Evolutionary conservation across 2,888 invertebrate genomes (phyloP), one percentile per base, ranked within the genome.

Genomic region (Melieria picta): DNA sequence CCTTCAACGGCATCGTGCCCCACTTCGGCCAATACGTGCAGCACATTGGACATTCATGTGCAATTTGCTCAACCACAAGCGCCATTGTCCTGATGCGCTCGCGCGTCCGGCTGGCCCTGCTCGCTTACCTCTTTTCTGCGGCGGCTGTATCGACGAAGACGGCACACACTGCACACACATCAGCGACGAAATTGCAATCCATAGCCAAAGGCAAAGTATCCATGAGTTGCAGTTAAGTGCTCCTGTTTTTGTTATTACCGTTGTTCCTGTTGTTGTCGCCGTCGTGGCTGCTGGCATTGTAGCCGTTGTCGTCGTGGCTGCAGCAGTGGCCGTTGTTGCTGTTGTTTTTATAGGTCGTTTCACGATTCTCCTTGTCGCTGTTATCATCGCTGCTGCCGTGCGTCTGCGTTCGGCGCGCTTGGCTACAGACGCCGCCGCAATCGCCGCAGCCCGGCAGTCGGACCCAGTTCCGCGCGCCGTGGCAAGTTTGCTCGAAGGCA

Each of bases 111-210:
- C n/a, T 1, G n/a, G 47, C 62, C 46, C 13, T 58, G 6, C 2
- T 60, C 60, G 72, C 81, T 82, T 79, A 87, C 87, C 87, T 87
- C 87, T 77, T 80, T 87, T 87, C 75, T 87, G 87, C 75, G 84
- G 85, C 74, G 85, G 79, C 78, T 85, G 84, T 81, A 86, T 81
- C 71, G 77, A 73, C 72, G 86, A 84, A 73, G 85, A 85, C 46
- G 84, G 84, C 79, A 84, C 81, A 76, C 85, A 81, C 74, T 85
- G 83, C 74, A 86, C 82, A 80, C 85, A 80, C 79, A 81, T 79
- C 79, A 81, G 77, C 68, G 77, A 79, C 67, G 80, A 80, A 68
- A 80, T 77, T 74, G 79, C 79, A 77, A 81, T 76, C 77, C 79
- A 79, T 79, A 80, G 71, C 82, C 80, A 80, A 79, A 82, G 77